These are phyloP conservation scores for Drosophila putrida DNA, from an alignment of 2,888 invertebrate species.

Conservation along the genomic window DNA sequence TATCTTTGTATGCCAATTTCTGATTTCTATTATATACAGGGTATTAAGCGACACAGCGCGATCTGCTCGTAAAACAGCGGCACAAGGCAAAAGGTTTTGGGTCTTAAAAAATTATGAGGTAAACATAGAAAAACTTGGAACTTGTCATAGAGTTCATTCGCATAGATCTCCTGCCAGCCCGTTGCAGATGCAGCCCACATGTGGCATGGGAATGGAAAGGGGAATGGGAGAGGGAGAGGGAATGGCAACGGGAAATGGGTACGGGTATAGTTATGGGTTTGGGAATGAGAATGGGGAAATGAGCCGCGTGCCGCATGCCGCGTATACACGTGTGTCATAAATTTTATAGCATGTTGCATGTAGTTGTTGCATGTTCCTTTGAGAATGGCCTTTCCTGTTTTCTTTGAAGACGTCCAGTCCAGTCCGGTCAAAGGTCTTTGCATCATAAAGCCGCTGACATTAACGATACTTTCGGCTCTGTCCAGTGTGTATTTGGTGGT, in stretches of 20 bases:
- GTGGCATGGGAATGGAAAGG: conserved; percentile 72
- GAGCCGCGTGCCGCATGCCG: conserved; percentile 74
- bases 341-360: conserved; percentile 44
- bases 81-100: conserved; percentile 66
- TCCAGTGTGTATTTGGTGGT: conserved; percentile 18
- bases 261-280: conserved; percentile 22
- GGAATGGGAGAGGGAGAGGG: conserved; percentile 56
- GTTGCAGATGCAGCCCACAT: conserved; percentile 68
- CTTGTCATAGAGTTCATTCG: conserved; percentile 34
- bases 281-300: conserved; percentile 9
- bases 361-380: conserved; percentile 29
- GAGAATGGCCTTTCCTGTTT: conserved; percentile 61
- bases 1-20: too few relatives aligned
- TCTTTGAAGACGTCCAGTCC: conserved; percentile 53
- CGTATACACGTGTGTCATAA: conserved; percentile 53
- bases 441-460: conserved; percentile 76
- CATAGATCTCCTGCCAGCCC: conserved; percentile 16
- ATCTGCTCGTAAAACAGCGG: conserved; percentile 71
- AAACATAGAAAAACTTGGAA: conserved; percentile 43
- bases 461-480: conserved; percentile 59
- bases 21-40: conserved; percentile 1
- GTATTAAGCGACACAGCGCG: conserved; percentile 42
- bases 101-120: conserved; percentile 51
- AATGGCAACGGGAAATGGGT: conserved; percentile 46
- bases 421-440: conserved; percentile 73